Evolutionary conservation across 1,140 invertebrate species (phyloP).

Genomic region (Listronotus oregonensis): DNA sequence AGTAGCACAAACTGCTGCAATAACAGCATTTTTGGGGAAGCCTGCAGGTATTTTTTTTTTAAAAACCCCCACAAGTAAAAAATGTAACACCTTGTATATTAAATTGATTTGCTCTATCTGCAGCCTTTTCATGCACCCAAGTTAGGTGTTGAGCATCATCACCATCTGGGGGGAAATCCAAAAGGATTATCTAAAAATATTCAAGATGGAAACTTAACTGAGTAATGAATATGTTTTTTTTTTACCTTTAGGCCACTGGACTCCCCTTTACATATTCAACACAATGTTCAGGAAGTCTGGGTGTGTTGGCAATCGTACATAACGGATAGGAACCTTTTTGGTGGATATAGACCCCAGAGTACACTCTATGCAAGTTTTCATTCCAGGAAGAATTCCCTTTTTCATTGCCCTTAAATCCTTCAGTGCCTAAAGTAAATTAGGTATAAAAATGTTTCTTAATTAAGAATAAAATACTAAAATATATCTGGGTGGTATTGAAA

Average conservation of each 20-base stretch:
- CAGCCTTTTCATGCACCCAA: slow-evolving; percentile 94
- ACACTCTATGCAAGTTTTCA: slow-evolving; percentile 96
- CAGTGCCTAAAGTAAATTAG: slow-evolving; percentile 72
- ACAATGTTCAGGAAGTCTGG: slow-evolving; percentile 95
- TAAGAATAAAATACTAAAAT: too few relatives aligned
- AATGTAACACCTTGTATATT: slow-evolving; percentile 82
- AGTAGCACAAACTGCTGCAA: slow-evolving; percentile 91
- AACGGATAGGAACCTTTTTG: slow-evolving; percentile 96
- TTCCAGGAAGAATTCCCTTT: slow-evolving; percentile 90
- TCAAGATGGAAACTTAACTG: too few relatives aligned
- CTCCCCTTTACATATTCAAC: slow-evolving; percentile 97
- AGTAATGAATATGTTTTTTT: too few relatives aligned
- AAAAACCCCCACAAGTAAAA: slow-evolving; percentile 94
- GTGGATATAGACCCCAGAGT: slow-evolving; percentile 96
- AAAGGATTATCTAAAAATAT: slow-evolving; percentile 90
- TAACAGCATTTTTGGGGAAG: slow-evolving; percentile 97
- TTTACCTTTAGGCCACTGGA: slow-evolving; percentile 87
- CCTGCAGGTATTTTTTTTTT: slow-evolving; percentile 99
- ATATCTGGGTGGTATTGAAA: too few relatives aligned
- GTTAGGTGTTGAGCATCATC: slow-evolving; percentile 93
- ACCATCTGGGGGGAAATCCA: slow-evolving; percentile 77
- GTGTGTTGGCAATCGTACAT: slow-evolving; percentile 98
- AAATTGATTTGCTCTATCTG: slow-evolving; percentile 87
- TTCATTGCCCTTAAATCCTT: slow-evolving; percentile 99
- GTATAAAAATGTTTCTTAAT: too few relatives aligned